These are phyloP conservation scores for Atta texana DNA, from an alignment of 1,140 invertebrate genomes.

Conservation along the genomic window DNA sequence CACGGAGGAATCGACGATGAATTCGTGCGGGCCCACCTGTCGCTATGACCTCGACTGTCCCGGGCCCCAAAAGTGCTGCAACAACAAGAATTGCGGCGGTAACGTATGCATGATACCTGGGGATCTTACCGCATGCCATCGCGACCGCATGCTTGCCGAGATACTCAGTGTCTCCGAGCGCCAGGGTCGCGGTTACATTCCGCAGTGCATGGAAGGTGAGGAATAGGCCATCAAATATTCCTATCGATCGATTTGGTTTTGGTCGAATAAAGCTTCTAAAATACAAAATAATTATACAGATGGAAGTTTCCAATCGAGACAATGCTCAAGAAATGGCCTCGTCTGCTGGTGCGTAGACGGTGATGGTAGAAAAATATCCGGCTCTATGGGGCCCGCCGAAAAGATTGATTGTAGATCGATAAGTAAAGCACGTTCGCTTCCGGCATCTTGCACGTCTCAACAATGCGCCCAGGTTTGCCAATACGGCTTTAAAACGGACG, in stretches of 20 bases:
- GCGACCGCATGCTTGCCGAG: conserved; percentile 92
- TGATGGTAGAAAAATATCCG: conserved; percentile 91
- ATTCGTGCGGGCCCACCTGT: conserved; percentile 89
- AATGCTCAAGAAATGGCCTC: conserved; percentile 93
- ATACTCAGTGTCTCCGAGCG: conserved; percentile 91
- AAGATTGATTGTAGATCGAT: conserved; percentile 88
- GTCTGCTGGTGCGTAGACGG: conserved; percentile 95
- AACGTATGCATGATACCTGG: conserved; percentile 80
- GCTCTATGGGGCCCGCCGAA: conserved; percentile 92
- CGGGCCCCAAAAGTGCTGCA: conserved; percentile 93
- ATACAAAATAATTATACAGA: conserved; percentile 78
- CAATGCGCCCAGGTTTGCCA: conserved; percentile 93
- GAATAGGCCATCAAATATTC: not conserved
- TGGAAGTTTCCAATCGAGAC: conserved; percentile 90
- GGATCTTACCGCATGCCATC: conserved; percentile 88
- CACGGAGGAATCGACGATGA: conserved; percentile 71
- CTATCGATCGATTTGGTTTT: not conserved
- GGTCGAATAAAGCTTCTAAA: not conserved
- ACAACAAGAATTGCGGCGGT: conserved; percentile 89
- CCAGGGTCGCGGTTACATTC: conserved; percentile 93
- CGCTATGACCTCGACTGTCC: conserved; percentile 93
- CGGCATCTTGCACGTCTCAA: conserved; percentile 78
- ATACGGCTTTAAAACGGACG: conserved; percentile 93
- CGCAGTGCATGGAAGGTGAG: conserved; percentile 89
- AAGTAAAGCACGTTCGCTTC: conserved; percentile 78